phyloP scores from a whole-genome alignment of 2,797 vertebrate species.

The Rhabdomys pumilio region DNA sequence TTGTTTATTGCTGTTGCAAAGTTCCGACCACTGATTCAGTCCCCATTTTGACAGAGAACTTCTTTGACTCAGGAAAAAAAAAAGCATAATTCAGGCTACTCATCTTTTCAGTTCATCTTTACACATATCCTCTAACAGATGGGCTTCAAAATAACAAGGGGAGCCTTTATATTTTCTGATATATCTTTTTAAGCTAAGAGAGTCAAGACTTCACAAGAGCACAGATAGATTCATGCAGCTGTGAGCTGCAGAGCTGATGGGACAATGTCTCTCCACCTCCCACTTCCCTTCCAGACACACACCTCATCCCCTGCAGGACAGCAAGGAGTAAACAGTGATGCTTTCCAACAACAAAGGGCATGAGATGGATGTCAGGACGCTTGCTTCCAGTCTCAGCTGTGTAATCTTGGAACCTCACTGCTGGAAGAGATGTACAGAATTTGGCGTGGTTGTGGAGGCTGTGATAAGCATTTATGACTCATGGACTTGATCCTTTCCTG shows the following conservation, averaged over 20 bases:
- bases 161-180: slow-evolving; percentile 82
- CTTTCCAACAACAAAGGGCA: slow-evolving; percentile 66
- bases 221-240: slow-evolving; percentile 85
- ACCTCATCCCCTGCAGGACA: background rate
- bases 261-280: slow-evolving; percentile 38
- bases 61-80: slow-evolving; percentile 81
- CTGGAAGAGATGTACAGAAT: background rate
- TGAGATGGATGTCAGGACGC: background rate
- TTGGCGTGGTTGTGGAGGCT: background rate
- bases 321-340: slow-evolving; percentile 64
- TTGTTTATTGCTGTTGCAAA: slow-evolving; percentile 84
- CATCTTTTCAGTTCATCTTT: slow-evolving; percentile 81
- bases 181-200: slow-evolving; percentile 69
- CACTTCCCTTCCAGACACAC: background rate
- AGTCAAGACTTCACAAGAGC: slow-evolving; percentile 84
- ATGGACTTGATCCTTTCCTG: background rate
- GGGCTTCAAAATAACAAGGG: slow-evolving; percentile 80
- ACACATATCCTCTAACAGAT: slow-evolving; percentile 83
- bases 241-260: slow-evolving; percentile 80
- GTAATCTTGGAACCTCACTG: background rate
- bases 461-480: background rate
- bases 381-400: background rate
- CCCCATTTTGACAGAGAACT: slow-evolving; percentile 83
- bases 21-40: slow-evolving; percentile 84
- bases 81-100: slow-evolving; percentile 83